Base-by-base conservation (phyloP, 92 coral and sea anemone genomes). In the Virgularia gustaviana region DNA sequence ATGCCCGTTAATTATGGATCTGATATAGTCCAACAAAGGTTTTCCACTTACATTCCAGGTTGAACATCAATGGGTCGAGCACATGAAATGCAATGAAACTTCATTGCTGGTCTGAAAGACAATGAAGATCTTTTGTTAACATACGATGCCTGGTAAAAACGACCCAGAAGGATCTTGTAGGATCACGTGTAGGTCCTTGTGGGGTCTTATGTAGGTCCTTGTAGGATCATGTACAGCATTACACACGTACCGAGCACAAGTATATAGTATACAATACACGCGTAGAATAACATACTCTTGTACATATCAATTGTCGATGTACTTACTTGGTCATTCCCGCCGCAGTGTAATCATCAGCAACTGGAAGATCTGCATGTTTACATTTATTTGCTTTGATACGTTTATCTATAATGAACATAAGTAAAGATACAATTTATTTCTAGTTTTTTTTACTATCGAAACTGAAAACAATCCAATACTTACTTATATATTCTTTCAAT, bases 301-400 rank as follows among this genome's bases (percentile, higher is more conserved):
- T 68, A 30, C 30, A 4, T 25, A 9, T 31, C 13, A 38, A 27
- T 4, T 27, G 19, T 37, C 15, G 19, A 4, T 13, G 44, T 41
- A 65, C 96, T 72, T 81, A 92, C 98, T 92, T 92, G 64, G 96
- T 88, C 84, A 92, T 86, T 41, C 98, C 98, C 13, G 98, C 98
- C 9, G 98, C 98, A 15, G 98, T 89, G n/a, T n/a, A n/a, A 52
- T 92, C 98, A 27, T 92, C 96, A 47, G 79, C 73, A 16, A 92
- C 15, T n/a, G 96, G 94, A 78, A 84, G 56, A 73, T 92, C 98
- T 38, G 73, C 83, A 27, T 94, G 99, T 57, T 87, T 94, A 65
- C 99, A 94, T 83, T 94, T 94, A 83, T 86, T 83, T 12, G 72
- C 80, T 67, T 94, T 94, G 51, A 94, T 86, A 54, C 82, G 87